Conservation (phyloP, 2,888 invertebrate species). For the Argyra leucocephala region DNA sequence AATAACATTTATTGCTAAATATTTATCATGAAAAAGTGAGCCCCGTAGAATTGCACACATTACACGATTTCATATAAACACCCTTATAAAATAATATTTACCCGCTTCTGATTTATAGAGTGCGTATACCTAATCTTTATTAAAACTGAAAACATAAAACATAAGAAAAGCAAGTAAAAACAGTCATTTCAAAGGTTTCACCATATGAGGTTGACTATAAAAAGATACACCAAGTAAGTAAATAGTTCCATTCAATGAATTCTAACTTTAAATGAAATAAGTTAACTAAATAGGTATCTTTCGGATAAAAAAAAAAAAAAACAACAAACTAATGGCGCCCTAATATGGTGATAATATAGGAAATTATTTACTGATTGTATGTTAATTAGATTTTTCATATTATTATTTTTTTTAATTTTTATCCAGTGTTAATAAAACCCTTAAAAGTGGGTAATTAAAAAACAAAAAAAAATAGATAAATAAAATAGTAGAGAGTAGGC, state of each 20-base stretch:
- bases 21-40: too few species aligned
- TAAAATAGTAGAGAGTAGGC: too few species aligned
- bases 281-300: too few species aligned
- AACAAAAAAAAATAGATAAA: too few species aligned
- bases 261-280: neutral
- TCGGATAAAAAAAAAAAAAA: neutral
- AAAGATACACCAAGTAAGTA: neutral
- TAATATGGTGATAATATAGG: slow-evolving; percentile 1
- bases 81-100: too few species aligned
- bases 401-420: neutral
- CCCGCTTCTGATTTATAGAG: too few species aligned
- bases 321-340: neutral
- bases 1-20: too few species aligned
- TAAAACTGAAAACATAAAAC: too few species aligned
- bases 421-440: neutral
- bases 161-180: neutral
- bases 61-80: too few species aligned
- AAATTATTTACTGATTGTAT: neutral
- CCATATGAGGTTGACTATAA: neutral
- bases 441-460: too few species aligned
- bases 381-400: neutral
- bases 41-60: too few species aligned
- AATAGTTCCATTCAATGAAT: neutral
- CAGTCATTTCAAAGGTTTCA: slow-evolving; percentile 1
- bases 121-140: too few species aligned